phyloP scores from a whole-genome alignment of 2,113 vertebrate genomes.

The Thinocorus orbignyianus region DNA sequence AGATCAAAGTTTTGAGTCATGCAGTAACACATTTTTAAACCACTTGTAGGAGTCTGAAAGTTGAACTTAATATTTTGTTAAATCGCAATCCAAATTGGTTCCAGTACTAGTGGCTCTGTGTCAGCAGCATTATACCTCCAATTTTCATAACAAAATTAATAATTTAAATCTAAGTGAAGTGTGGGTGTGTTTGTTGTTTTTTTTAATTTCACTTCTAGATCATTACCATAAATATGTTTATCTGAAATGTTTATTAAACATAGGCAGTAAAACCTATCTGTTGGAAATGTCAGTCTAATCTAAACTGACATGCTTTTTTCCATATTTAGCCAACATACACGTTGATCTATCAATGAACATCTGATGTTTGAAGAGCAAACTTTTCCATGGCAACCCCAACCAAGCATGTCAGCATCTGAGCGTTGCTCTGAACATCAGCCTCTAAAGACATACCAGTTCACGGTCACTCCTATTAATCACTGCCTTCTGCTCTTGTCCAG shows the following conservation, averaged over 20 bases:
- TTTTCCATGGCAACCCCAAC: background rate
- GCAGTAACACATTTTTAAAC: background rate
- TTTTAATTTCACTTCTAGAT: background rate
- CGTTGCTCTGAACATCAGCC: background rate
- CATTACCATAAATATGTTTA: background rate
- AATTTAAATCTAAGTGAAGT: background rate
- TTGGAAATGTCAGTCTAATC: background rate
- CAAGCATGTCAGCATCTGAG: background rate
- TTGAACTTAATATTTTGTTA: background rate
- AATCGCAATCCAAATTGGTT: background rate
- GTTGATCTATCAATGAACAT: background rate
- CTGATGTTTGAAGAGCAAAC: background rate
- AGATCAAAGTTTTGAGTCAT: background rate
- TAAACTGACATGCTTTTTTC: background rate
- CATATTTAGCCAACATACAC: background rate
- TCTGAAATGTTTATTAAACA: constrained; percentile 7
- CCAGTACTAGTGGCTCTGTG: background rate
- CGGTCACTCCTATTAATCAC: background rate
- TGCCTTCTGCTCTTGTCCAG: background rate
- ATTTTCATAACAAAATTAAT: background rate
- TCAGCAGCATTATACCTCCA: background rate
- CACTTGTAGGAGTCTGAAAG: background rate
- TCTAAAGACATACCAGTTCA: background rate
- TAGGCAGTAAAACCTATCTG: background rate
- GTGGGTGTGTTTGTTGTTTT: too few relatives aligned